phyloP scores from a whole-genome alignment of 37 sponge, comb jelly and placozoan genomes.

The Axinella damicornis region DNA sequence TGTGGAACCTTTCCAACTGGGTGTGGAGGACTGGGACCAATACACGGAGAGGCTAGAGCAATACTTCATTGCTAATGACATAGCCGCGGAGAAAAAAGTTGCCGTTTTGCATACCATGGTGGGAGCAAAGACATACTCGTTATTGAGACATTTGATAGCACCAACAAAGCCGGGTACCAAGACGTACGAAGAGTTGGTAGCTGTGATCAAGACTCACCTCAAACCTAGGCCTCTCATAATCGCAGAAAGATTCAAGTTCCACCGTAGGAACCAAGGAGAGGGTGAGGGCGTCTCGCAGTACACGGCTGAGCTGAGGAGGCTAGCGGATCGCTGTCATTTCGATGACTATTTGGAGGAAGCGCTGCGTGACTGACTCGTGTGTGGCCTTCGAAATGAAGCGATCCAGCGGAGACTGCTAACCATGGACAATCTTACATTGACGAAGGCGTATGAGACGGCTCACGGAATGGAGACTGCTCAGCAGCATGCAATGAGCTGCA shows the following conservation, averaged over 20 bases:
- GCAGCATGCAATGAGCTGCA: not conserved
- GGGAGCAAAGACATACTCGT: conserved; percentile 20
- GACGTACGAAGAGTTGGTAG: conserved; percentile 23
- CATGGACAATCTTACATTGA: conserved; percentile 5
- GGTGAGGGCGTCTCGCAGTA: conserved; percentile 31
- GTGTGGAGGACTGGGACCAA: too few species aligned
- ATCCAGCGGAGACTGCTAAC: conserved; percentile 26
- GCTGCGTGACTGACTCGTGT: too few species aligned
- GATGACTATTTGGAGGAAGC: conserved; percentile 6
- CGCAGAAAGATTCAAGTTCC: conserved; percentile 29
- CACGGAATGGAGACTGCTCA: not conserved
- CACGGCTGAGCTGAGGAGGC: conserved; percentile 24
- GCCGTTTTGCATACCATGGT: conserved; percentile 23
- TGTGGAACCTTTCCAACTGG: conserved; percentile 11
- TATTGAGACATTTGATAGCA: conserved; percentile 33
- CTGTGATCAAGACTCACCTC: conserved; percentile 17
- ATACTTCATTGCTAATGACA: too few species aligned
- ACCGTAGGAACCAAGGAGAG: too few species aligned
- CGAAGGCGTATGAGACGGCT: too few species aligned
- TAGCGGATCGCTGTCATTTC: conserved; percentile 34
- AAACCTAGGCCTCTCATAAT: conserved; percentile 26
- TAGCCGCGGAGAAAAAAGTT: not conserved
- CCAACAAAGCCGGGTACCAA: conserved; percentile 19
- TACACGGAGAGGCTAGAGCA: too few species aligned
- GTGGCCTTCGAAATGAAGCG: conserved; percentile 11